Percentiles rank a stretch among this genome's conserved stretches.
phyloP scores from a whole-genome alignment of 2,113 vertebrate species.

The Tauraco erythrolophus region DNA sequence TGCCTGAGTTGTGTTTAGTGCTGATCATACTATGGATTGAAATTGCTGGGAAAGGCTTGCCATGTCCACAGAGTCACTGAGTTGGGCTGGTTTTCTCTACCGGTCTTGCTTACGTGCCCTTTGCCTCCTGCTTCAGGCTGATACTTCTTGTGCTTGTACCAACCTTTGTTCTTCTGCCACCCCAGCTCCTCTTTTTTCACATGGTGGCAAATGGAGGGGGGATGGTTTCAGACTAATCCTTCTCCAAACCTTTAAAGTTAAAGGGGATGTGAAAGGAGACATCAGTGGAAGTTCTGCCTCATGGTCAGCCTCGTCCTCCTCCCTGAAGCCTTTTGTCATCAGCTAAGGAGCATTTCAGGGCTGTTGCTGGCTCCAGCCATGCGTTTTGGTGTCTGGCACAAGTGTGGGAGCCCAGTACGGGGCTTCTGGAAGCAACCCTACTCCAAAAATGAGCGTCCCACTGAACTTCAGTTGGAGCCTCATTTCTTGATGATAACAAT shows the following conservation, averaged over 20 bases:
- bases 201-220: neutral
- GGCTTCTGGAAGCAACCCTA: neutral
- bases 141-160: neutral
- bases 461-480: neutral
- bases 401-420: neutral
- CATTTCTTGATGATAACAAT: neutral
- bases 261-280: neutral
- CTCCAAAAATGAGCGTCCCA: neutral
- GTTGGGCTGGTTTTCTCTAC: neutral
- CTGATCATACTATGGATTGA: neutral
- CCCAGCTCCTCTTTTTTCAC: neutral
- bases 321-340: neutral
- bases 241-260: neutral
- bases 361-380: neutral
- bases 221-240: neutral
- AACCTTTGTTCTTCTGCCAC: neutral
- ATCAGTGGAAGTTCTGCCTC: neutral
- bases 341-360: neutral
- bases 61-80: neutral
- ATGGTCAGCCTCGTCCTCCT: neutral
- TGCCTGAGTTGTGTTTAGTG: neutral
- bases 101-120: neutral
- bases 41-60: neutral
- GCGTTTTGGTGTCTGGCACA: neutral
- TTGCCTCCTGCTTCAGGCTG: neutral